These are phyloP conservation scores for Epistrophella euchroma DNA, from an alignment of 2,888 invertebrate genomes.

Conservation along the genomic window DNA sequence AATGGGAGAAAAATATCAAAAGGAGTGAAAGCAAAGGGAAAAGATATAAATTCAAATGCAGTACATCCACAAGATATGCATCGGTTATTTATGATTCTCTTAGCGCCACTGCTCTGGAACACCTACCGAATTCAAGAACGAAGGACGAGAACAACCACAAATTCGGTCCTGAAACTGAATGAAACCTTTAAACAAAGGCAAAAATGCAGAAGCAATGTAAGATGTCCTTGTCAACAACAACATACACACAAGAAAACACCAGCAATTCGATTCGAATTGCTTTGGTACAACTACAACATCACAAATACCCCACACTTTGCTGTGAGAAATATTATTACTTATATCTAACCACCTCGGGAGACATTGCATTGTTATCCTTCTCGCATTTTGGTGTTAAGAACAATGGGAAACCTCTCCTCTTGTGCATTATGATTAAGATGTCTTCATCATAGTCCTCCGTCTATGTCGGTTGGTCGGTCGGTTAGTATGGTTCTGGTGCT, in stretches of 20 bases:
- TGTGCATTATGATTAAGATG: constrained; percentile 75
- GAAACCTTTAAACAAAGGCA: constrained; percentile 18
- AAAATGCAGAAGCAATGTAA: constrained; percentile 38
- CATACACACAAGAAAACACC: constrained; percentile 17
- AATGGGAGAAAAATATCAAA: constrained; percentile 2
- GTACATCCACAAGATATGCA: constrained; percentile 57
- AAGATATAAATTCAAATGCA: constrained; percentile 56
- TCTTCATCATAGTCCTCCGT: constrained; percentile 30
- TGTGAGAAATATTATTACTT: constrained; percentile 59
- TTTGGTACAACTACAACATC: not conserved
- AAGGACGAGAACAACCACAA: constrained; percentile 4
- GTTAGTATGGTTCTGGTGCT: too few relatives aligned
- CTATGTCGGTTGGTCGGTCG: not conserved
- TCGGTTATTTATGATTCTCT: constrained; percentile 72
- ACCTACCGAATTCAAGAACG: constrained; percentile 61
- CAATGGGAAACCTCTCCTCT: constrained; percentile 56
- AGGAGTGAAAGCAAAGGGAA: constrained; percentile 38
- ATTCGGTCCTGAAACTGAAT: constrained; percentile 23
- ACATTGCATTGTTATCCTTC: constrained; percentile 60
- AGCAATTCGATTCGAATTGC: not conserved
- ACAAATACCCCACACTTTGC: constrained; percentile 62
- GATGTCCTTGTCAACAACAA: constrained; percentile 62
- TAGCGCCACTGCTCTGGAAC: constrained; percentile 63
- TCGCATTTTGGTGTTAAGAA: constrained; percentile 56
- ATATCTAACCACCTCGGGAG: constrained; percentile 54